phyloP scores from a whole-genome alignment of 2,888 invertebrate species.

The Conus canariensis region DNA sequence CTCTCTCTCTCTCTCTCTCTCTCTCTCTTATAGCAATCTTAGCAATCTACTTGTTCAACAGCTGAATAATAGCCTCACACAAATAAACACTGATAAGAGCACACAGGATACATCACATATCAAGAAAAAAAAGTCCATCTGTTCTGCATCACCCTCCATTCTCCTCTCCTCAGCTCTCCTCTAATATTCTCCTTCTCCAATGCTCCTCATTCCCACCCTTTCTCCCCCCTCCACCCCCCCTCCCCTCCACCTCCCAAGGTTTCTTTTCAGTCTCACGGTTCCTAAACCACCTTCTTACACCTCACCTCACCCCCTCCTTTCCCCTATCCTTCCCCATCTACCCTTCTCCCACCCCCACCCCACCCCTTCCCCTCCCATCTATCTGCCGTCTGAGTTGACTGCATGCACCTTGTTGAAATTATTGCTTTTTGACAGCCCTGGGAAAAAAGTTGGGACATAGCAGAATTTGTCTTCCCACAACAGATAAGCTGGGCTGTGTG shows the following conservation, averaged over 20 bases:
- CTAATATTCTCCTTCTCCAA: too few relatives aligned
- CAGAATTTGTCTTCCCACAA: background rate
- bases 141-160: too few relatives aligned
- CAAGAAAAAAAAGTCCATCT: too few relatives aligned
- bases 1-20: too few relatives aligned
- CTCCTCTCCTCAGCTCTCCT: too few relatives aligned
- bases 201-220: background rate
- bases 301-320: background rate
- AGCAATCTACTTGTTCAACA: too few relatives aligned
- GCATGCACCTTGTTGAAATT: background rate
- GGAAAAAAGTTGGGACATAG: background rate
- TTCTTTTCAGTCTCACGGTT: background rate
- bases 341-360: background rate
- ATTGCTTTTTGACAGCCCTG: slow-evolving; percentile 1
- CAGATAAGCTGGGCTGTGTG: background rate
- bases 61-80: background rate
- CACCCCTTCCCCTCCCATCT: background rate
- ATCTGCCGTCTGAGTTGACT: background rate
- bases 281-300: background rate
- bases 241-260: background rate
- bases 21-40: too few relatives aligned
- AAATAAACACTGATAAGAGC: background rate
- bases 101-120: background rate
- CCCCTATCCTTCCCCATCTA: background rate
- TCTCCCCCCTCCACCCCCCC: background rate